Conservation (phyloP, 1,140 invertebrate genomes). For the Meteorus sp. region DNA sequence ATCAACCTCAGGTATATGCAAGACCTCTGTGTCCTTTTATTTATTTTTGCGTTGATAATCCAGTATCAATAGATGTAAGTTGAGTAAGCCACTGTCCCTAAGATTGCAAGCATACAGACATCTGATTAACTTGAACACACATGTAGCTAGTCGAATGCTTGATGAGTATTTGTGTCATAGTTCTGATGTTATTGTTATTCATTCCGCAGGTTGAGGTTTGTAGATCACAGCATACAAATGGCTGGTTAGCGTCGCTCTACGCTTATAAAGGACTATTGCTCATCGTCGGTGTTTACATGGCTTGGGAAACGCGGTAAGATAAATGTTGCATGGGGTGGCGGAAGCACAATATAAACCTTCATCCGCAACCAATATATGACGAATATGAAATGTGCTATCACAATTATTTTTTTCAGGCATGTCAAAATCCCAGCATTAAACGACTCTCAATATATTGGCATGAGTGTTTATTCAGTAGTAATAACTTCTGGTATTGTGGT, state of each 20-base stretch:
- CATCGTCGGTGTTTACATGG: constrained; percentile 92
- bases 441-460: constrained; percentile 95
- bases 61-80: no score
- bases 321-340: background rate
- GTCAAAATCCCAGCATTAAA: constrained; percentile 97
- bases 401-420: constrained; percentile 61
- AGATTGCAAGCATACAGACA: background rate
- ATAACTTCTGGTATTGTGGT: constrained; percentile 85
- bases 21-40: no score
- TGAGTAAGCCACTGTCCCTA: no score
- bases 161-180: no score
- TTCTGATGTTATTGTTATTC: background rate
- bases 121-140: background rate
- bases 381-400: constrained; percentile 8
- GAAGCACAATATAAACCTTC: no score
- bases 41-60: no score
- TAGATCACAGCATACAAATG: constrained; percentile 79
- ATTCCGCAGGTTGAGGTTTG: constrained; percentile 78
- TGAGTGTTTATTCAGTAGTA: constrained; percentile 90
- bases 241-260: constrained; percentile 85
- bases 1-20: constrained; percentile 78
- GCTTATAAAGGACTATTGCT: constrained; percentile 87
- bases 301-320: constrained; percentile 86
- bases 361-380: background rate
- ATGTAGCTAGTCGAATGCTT: background rate